phyloP scores from a whole-genome alignment of 2,888 invertebrate species.

The Microctonus brassicae region DNA sequence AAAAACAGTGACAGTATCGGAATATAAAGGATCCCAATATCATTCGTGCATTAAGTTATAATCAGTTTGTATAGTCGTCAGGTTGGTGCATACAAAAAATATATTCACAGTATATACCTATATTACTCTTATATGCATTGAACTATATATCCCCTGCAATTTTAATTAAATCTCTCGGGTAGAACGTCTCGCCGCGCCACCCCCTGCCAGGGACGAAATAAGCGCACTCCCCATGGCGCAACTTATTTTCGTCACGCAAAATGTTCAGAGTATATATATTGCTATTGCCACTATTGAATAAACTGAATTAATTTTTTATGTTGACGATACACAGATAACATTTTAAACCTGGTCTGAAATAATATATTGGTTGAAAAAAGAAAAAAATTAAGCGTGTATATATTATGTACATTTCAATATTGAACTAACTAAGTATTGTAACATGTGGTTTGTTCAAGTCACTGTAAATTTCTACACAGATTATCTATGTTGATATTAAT shows the following conservation, averaged over 20 bases:
- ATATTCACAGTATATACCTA: conserved; percentile 2
- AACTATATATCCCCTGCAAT: conserved; percentile 35
- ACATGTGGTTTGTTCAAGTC: too few relatives aligned
- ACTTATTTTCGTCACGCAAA: conserved; percentile 60
- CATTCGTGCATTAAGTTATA: conserved; percentile 15
- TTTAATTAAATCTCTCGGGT: conserved; percentile 47
- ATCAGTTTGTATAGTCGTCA: conserved; percentile 9
- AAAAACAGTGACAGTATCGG: background rate
- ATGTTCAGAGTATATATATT: conserved; percentile 51
- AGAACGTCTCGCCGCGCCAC: conserved; percentile 45
- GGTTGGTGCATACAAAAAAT: background rate
- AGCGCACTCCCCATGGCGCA: conserved; percentile 53
- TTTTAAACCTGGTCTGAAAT: too few relatives aligned
- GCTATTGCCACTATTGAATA: background rate
- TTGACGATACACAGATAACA: too few relatives aligned
- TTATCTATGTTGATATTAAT: background rate
- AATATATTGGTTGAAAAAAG: too few relatives aligned
- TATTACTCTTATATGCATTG: conserved; percentile 24
- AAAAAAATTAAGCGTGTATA: too few relatives aligned
- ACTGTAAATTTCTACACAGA: background rate
- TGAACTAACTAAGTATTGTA: too few relatives aligned
- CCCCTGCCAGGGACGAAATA: conserved; percentile 58
- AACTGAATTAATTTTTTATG: too few relatives aligned
- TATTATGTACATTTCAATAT: too few relatives aligned
- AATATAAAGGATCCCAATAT: conserved; percentile 16